Evolutionary conservation across 1,140 invertebrate species (phyloP), one percentile per base, ranked within the genome.

Genomic region (Drosophila auraria): DNA sequence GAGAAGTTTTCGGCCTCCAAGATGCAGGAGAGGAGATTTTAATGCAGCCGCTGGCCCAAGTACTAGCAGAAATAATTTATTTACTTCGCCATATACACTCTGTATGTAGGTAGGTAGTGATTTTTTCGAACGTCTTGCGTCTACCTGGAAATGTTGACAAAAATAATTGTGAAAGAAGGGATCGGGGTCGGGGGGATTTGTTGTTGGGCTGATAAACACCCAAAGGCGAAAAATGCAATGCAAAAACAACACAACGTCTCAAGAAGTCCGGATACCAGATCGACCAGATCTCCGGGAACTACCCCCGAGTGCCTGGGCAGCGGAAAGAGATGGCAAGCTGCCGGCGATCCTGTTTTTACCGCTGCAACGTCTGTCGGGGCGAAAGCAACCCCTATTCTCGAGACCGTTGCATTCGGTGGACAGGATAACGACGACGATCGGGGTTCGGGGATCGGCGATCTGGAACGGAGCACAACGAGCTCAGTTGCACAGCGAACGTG

Each of bases 121-220:
- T 81, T 83, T 80, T 75, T 65, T 23, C 40, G 33, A 30, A 38
- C 36, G 66, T 73, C 49, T 49, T 49, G 69, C 59, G 53, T 60
- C 82, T 90, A 86, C 82, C 86, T 90, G 86, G 15, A 78, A 53
- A 72, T 82, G 86, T 90, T 90, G 86, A 90, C 82, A 82, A 82
- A 91, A 90, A 90, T 90, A 74, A 77, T 82, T 90, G 86, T 84
- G 45, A 65, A 79, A 82, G 73, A 79, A 84, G 73, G 86, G 84
- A 90, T 90, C 86, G 71, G 38, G 64, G 77, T 62, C 58, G 38
- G n/a, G 66, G 75, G 76, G 80, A 87, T 83, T 82, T 87, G 63
- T 81, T 70, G 57, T 75, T 70, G 63, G 61, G 61, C 56, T 81
- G 69, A 80, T 83, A 80, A 83, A 83, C 71, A 77, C 71, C 80